A percentile compares a stretch with the other conserved stretches of the same genome.
phyloP scores from a whole-genome alignment of 2,113 vertebrate genomes.

The Barbus barbus region DNA sequence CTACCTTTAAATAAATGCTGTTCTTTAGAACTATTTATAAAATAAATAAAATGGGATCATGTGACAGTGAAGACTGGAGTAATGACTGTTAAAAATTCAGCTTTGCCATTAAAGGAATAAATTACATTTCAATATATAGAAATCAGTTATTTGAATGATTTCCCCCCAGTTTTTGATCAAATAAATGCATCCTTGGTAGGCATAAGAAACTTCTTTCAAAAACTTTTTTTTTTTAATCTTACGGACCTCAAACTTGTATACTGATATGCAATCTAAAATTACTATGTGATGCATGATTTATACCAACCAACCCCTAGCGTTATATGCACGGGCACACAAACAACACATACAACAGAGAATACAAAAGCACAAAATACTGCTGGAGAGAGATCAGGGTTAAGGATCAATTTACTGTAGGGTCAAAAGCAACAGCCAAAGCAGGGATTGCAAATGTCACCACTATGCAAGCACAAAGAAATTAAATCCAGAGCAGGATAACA shows the following conservation, averaged over 20 bases:
- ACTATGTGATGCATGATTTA: not conserved
- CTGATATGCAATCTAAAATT: not conserved
- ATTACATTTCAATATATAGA: not conserved
- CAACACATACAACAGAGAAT: not conserved
- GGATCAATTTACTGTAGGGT: constrained; percentile 19
- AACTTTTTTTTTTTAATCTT: not conserved
- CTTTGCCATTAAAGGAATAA: not conserved
- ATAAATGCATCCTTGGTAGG: too few relatives aligned
- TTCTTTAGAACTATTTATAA: not conserved
- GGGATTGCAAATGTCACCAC: constrained; percentile 7
- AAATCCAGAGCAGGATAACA: constrained; percentile 15
- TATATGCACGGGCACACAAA: not conserved
- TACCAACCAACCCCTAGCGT: not conserved
- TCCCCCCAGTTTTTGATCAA: not conserved
- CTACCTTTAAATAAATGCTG: not conserved
- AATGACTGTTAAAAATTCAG: not conserved
- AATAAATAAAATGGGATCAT: not conserved
- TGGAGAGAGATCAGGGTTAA: not conserved
- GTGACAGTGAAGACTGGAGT: not conserved
- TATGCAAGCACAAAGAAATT: constrained; percentile 24
- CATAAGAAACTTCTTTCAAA: not conserved
- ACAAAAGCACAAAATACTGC: not conserved
- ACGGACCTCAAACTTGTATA: not conserved
- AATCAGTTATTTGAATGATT: not conserved
- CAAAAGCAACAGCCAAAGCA: constrained; percentile 22